Evolutionary conservation across 2,113 vertebrate genomes (phyloP).

Genomic region (Girardinichthys multiradiatus): DNA sequence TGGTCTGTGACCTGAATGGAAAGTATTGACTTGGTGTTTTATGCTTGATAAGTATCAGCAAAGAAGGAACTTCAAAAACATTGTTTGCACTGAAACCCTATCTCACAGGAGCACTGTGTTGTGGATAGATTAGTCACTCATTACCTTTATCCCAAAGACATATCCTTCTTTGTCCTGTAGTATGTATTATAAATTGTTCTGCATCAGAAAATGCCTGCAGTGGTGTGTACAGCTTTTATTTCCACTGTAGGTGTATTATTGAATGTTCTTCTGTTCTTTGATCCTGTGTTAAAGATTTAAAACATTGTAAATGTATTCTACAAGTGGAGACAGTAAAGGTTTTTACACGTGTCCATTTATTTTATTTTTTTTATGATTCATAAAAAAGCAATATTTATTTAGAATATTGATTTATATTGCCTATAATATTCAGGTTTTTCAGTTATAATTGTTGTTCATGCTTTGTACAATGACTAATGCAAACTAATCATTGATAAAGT

Average conservation of each 20-base stretch:
- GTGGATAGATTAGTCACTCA: background rate
- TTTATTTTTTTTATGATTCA: background rate
- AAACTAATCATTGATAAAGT: background rate
- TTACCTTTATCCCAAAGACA: background rate
- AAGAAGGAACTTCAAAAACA: background rate
- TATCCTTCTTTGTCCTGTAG: background rate
- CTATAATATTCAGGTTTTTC: background rate
- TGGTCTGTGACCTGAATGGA: background rate
- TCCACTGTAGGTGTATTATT: too few relatives aligned
- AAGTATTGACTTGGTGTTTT: background rate
- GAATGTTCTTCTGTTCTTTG: too few relatives aligned
- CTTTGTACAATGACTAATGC: background rate
- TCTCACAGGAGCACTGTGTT: background rate
- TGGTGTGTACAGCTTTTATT: too few relatives aligned
- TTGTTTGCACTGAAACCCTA: background rate
- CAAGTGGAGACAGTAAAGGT: too few relatives aligned
- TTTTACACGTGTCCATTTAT: background rate
- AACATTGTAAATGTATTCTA: too few relatives aligned
- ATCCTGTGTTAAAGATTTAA: too few relatives aligned
- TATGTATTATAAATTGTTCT: too few relatives aligned
- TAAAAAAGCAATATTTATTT: background rate
- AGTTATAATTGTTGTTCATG: background rate
- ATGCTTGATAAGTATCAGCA: background rate
- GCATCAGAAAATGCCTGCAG: too few relatives aligned
- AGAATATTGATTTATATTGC: background rate